phyloP scores from a whole-genome alignment of 2,888 invertebrate genomes.

The Tinea semifulvella region DNA sequence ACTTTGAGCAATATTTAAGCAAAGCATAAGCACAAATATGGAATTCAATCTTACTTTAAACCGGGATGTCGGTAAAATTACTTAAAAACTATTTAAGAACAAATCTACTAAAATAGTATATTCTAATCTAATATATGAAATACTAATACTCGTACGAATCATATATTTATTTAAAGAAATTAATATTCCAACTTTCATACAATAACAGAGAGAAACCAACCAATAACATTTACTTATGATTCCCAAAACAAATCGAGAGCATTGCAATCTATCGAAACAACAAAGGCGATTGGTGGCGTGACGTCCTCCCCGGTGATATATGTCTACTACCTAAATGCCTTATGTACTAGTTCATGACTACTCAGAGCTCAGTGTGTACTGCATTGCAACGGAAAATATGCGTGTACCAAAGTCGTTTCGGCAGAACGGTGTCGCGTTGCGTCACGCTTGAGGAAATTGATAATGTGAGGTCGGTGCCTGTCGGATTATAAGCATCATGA shows the following conservation, averaged over 20 bases:
- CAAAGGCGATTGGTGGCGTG: conserved; percentile 65
- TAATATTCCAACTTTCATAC: neutral
- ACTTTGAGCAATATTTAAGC: too few relatives aligned
- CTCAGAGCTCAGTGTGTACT: conserved; percentile 68
- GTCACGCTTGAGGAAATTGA: conserved; percentile 67
- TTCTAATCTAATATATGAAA: too few relatives aligned
- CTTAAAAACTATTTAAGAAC: too few relatives aligned
- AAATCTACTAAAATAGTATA: too few relatives aligned
- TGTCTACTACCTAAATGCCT: conserved; percentile 68
- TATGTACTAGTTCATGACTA: conserved; percentile 68
- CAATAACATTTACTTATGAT: conserved; percentile 6
- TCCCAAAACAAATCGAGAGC: conserved; percentile 12
- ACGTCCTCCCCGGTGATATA: conserved; percentile 67
- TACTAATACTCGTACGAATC: too few relatives aligned
- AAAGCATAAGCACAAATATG: too few relatives aligned
- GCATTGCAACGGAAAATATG: conserved; percentile 69
- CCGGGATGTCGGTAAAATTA: too few relatives aligned
- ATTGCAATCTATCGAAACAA: conserved; percentile 65
- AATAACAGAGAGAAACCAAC: neutral
- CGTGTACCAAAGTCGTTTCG: conserved; percentile 68
- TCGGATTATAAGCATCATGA: conserved; percentile 51
- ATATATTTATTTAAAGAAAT: too few relatives aligned
- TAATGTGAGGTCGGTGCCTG: conserved; percentile 63
- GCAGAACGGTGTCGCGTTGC: conserved; percentile 66
- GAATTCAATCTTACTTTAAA: too few relatives aligned